Evolutionary conservation across 2,888 invertebrate genomes (phyloP).

Genomic region (Stegana nigrithorax): DNA sequence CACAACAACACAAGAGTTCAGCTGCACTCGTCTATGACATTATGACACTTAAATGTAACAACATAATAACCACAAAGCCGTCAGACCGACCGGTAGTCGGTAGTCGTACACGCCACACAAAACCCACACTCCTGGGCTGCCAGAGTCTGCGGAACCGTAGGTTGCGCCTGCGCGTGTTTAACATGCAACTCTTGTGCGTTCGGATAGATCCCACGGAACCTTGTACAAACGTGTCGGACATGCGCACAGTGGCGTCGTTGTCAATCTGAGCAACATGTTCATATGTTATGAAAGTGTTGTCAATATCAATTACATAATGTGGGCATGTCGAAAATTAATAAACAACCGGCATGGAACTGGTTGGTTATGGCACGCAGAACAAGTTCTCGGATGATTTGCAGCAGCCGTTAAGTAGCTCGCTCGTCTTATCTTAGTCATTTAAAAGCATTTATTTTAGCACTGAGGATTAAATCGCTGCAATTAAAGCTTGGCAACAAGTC

Average conservation of each 20-base stretch:
- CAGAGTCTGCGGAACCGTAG: too few species aligned
- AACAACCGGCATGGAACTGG: slow-evolving; percentile 20
- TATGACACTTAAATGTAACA: slow-evolving; percentile 16
- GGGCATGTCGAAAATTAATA: slow-evolving; percentile 44
- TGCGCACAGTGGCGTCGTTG: not conserved
- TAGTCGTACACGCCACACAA: not conserved
- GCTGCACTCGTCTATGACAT: slow-evolving; percentile 11
- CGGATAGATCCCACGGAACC: too few species aligned
- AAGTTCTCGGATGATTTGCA: too few species aligned
- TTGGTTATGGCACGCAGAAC: too few species aligned
- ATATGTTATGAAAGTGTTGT: slow-evolving; percentile 25
- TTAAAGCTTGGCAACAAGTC: too few species aligned
- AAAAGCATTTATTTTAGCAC: too few species aligned
- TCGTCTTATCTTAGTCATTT: too few species aligned
- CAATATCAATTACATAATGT: slow-evolving; percentile 55
- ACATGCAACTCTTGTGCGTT: too few species aligned
- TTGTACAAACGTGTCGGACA: not conserved
- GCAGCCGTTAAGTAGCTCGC: too few species aligned
- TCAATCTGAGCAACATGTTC: slow-evolving; percentile 37
- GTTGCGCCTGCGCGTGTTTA: slow-evolving; percentile 11
- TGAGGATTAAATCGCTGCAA: too few species aligned
- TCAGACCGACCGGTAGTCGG: not conserved
- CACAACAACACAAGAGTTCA: not conserved
- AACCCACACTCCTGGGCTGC: too few species aligned
- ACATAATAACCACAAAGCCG: slow-evolving; percentile 7